Evolutionary conservation across 2,888 invertebrate species (phyloP).

Genomic region (Onchidella celtica): DNA sequence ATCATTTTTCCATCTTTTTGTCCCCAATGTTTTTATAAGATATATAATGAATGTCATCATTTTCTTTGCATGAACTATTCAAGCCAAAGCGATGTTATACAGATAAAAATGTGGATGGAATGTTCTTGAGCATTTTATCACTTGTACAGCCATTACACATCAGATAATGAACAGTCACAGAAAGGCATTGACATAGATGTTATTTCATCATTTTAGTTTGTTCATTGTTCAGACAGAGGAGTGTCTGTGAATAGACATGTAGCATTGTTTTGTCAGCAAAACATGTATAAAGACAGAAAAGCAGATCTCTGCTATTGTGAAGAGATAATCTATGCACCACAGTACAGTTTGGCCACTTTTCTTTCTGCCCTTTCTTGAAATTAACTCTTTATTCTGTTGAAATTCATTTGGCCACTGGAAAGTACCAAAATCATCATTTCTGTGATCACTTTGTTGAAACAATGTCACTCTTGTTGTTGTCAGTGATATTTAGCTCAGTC

Average conservation of each 20-base stretch:
- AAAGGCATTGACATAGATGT: not conserved
- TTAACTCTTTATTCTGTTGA: not conserved
- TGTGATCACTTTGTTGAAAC: conserved; percentile 42
- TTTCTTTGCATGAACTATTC: not conserved
- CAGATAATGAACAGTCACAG: too few relatives aligned
- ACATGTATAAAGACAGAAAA: not conserved
- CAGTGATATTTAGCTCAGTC: conserved; percentile 22
- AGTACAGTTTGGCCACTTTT: conserved; percentile 15
- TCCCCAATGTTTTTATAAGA: not conserved
- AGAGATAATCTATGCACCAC: conserved; percentile 33
- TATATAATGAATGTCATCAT: not conserved
- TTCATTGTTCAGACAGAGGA: not conserved
- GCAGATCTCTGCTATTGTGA: not conserved
- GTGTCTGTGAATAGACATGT: too few relatives aligned
- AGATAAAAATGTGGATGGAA: not conserved
- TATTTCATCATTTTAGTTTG: not conserved
- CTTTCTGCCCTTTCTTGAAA: not conserved
- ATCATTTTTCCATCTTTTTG: not conserved
- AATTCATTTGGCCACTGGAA: not conserved
- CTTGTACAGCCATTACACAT: not conserved
- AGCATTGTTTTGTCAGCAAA: too few relatives aligned
- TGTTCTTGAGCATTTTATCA: not conserved
- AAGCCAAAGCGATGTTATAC: conserved; percentile 18
- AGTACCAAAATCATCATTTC: conserved; percentile 3
- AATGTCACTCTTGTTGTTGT: conserved; percentile 9